These are phyloP conservation scores for Lithobates sylvaticus DNA, from an alignment of 2,797 vertebrate genomes.

Conservation along the genomic window DNA sequence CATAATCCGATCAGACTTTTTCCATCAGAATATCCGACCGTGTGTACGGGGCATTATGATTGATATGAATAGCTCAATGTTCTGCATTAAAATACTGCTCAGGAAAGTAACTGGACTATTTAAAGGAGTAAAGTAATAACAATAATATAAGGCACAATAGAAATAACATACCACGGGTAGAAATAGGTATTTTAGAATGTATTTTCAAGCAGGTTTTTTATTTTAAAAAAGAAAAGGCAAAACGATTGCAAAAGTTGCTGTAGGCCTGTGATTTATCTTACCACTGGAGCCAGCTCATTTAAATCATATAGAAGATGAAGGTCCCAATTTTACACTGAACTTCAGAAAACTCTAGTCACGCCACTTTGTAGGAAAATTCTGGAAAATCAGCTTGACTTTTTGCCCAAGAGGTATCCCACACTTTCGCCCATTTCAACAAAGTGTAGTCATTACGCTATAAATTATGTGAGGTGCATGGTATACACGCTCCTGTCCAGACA, in stretches of 20 bases:
- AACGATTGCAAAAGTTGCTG: neutral
- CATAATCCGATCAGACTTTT: no score
- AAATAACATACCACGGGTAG: no score
- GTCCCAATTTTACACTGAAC: constrained; percentile 2
- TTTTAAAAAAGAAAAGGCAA: neutral
- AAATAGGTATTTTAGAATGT: no score
- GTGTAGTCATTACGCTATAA: neutral
- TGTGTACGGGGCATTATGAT: no score
- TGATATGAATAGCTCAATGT: no score
- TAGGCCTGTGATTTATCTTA: neutral
- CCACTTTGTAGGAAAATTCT: constrained; percentile 9
- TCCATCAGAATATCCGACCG: no score
- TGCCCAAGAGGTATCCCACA: neutral
- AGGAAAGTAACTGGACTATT: no score
- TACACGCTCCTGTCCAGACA: constrained; percentile 14
- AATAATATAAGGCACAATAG: no score
- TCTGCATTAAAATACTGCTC: no score
- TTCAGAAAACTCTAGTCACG: constrained; percentile 7
- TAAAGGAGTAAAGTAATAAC: no score
- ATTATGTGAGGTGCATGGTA: constrained; percentile 7
- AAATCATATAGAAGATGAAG: neutral
- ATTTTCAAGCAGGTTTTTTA: no score
- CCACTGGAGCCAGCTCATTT: neutral
- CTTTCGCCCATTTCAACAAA: neutral
- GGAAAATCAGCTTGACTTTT: neutral